These are phyloP conservation scores for Meriones unguiculatus DNA, from an alignment of 2,113 vertebrate species.

Conservation along the genomic window DNA sequence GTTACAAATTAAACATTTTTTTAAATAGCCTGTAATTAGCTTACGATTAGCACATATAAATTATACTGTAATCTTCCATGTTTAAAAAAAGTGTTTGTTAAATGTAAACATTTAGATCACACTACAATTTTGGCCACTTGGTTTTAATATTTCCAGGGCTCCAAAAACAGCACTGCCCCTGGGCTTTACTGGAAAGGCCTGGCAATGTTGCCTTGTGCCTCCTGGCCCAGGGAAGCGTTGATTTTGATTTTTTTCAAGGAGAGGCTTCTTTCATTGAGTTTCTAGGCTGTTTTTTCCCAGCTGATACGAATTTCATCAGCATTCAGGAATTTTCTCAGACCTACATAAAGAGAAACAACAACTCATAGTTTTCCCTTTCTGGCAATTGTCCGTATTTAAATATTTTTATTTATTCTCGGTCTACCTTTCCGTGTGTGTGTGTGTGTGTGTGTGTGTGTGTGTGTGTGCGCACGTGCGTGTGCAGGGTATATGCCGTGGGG, in stretches of 20 bases:
- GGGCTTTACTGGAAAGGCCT: background rate
- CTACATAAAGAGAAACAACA: conserved; percentile 44
- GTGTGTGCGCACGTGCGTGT: too few species aligned
- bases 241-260: background rate
- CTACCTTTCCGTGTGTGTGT: background rate
- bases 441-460: background rate
- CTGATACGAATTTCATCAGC: background rate
- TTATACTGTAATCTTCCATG: background rate
- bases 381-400: background rate
- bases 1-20: conserved; percentile 41
- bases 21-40: conserved; percentile 55
- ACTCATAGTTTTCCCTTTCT: background rate
- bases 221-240: background rate
- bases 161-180: background rate
- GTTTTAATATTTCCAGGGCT: background rate
- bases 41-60: conserved; percentile 52
- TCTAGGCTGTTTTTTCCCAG: background rate
- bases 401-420: too few species aligned
- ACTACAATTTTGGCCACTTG: background rate
- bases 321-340: conserved; percentile 20
- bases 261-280: background rate
- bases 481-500: too few species aligned
- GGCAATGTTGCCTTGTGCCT: background rate
- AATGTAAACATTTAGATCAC: conserved; percentile 40
- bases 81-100: background rate